These are phyloP conservation scores for Tiphia femorata DNA, from an alignment of 2,888 invertebrate genomes.

Conservation along the genomic window DNA sequence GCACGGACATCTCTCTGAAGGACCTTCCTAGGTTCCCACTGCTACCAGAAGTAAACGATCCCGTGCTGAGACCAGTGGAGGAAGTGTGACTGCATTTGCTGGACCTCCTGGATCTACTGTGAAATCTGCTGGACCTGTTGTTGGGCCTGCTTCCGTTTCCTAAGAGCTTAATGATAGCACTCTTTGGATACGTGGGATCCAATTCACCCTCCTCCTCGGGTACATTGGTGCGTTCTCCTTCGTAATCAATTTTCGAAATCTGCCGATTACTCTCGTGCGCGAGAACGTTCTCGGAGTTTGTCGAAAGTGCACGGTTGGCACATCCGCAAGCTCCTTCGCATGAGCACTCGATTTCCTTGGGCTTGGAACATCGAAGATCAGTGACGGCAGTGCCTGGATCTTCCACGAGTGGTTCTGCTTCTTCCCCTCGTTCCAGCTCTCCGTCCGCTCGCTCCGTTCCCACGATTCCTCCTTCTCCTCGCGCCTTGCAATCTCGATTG, in stretches of 20 bases:
- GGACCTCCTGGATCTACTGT: slow-evolving; percentile 8
- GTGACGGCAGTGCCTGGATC: too few species aligned
- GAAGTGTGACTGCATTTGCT: slow-evolving; percentile 20
- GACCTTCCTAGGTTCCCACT: slow-evolving; percentile 39
- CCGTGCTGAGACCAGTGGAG: slow-evolving; percentile 32
- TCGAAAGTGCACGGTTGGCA: slow-evolving; percentile 23
- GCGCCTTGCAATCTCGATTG: slow-evolving; percentile 30
- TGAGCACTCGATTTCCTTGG: slow-evolving; percentile 29
- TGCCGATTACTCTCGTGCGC: background rate
- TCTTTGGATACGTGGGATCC: slow-evolving; percentile 14
- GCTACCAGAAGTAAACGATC: slow-evolving; percentile 41
- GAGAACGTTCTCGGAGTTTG: too few species aligned
- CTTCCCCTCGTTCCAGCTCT: slow-evolving; percentile 5
- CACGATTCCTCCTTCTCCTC: slow-evolving; percentile 31
- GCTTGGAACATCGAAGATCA: background rate
- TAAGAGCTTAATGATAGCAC: slow-evolving; percentile 34
- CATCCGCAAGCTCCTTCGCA: slow-evolving; percentile 64
- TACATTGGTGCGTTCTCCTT: background rate
- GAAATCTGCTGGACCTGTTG: too few species aligned
- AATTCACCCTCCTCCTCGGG: slow-evolving; percentile 4
- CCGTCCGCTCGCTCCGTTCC: slow-evolving; percentile 6
- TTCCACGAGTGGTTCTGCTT: slow-evolving; percentile 9
- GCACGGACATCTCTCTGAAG: slow-evolving; percentile 42
- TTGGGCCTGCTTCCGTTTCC: too few species aligned
- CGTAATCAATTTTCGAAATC: background rate